Conservation (phyloP, 2,797 vertebrate species). For the Oreochromis grahami region DNA sequence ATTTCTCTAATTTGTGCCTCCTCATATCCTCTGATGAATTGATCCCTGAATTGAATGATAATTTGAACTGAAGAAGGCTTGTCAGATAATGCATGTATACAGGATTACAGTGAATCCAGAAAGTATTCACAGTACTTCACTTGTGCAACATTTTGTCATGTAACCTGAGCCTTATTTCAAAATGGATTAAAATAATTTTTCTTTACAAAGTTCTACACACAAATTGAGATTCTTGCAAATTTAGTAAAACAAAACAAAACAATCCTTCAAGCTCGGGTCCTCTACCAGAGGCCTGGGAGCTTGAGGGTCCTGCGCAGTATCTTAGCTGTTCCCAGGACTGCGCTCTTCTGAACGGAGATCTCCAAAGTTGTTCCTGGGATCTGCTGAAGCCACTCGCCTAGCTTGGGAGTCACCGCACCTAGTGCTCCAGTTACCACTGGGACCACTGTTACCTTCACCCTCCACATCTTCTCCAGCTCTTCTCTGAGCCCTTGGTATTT, state of each 20-base stretch:
- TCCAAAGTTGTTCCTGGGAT: too few species aligned
- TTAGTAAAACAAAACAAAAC: background rate
- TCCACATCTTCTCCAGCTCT: too few species aligned
- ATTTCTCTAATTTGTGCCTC: background rate
- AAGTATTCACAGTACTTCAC: background rate
- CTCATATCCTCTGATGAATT: background rate
- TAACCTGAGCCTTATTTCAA: background rate
- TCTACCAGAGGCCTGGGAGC: background rate
- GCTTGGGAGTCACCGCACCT: too few species aligned
- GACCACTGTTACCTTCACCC: too few species aligned
- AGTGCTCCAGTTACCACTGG: too few species aligned
- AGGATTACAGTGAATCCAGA: background rate
- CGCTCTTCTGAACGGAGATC: too few species aligned
- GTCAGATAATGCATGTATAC: background rate
- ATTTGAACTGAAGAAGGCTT: background rate
- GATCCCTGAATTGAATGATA: background rate
- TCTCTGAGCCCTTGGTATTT: too few species aligned
- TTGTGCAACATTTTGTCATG: background rate
- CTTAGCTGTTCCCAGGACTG: background rate
- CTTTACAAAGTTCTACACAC: background rate
- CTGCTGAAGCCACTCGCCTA: too few species aligned
- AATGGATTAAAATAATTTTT: background rate
- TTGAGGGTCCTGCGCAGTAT: background rate
- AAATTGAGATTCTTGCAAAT: background rate
- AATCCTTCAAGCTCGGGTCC: background rate